Evolutionary conservation across 2,888 invertebrate species (phyloP).

Genomic region (Pheosia tremula): DNA sequence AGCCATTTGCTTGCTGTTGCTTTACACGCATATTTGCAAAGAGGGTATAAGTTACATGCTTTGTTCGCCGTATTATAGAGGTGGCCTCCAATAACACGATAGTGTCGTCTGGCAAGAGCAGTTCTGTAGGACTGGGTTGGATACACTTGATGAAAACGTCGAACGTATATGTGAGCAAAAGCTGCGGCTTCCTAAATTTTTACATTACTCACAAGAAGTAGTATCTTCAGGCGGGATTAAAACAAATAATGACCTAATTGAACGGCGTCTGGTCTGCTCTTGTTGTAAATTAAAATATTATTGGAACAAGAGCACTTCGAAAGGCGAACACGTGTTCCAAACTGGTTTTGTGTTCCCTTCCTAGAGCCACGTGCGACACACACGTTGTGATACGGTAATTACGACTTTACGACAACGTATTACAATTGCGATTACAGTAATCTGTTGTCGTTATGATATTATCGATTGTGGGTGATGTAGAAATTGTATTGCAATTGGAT

Average conservation of each 20-base stretch:
- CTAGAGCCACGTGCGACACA: slow-evolving; percentile 15
- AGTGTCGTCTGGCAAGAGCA: too few species aligned
- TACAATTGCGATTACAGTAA: slow-evolving; percentile 28
- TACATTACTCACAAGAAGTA: not conserved
- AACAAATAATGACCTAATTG: not conserved
- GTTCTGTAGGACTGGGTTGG: too few species aligned
- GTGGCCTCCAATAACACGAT: too few species aligned
- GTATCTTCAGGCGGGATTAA: not conserved
- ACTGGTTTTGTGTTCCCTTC: slow-evolving; percentile 42
- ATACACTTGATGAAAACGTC: too few species aligned
- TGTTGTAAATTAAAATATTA: slow-evolving; percentile 30
- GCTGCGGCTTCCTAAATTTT: slow-evolving; percentile 54
- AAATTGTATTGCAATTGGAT: slow-evolving; percentile 16
- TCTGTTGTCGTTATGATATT: slow-evolving; percentile 10
- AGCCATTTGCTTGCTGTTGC: too few species aligned
- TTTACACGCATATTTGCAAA: too few species aligned
- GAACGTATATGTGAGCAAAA: slow-evolving; percentile 31
- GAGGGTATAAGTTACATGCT: too few species aligned
- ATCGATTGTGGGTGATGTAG: slow-evolving; percentile 21
- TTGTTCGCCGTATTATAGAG: too few species aligned
- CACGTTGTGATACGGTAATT: slow-evolving; percentile 24
- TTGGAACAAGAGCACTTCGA: slow-evolving; percentile 36
- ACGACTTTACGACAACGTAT: slow-evolving; percentile 37
- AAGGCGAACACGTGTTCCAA: slow-evolving; percentile 43
- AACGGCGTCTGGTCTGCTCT: not conserved